phyloP scores from a whole-genome alignment of 2,888 invertebrate species.

The Omphaloscelis lunosa region DNA sequence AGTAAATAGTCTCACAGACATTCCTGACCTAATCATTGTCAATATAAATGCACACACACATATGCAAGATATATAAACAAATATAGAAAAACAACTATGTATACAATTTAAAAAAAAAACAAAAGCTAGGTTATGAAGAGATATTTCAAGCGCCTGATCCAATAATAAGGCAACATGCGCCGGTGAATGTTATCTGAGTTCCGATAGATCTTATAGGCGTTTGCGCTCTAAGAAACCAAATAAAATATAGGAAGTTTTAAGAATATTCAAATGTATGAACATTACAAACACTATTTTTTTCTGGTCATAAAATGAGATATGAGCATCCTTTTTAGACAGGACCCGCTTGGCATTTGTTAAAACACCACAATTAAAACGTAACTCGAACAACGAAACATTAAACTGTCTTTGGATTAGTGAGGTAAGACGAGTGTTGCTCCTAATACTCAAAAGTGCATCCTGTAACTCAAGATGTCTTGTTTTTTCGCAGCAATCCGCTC shows the following conservation, averaged over 20 bases:
- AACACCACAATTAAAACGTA: slow-evolving; percentile 58
- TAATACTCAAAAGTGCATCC: slow-evolving; percentile 86
- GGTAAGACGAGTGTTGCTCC: slow-evolving; percentile 67
- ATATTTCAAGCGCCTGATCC: slow-evolving; percentile 42
- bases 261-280: background rate
- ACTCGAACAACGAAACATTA: slow-evolving; percentile 70
- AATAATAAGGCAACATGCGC: slow-evolving; percentile 39
- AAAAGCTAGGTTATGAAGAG: background rate
- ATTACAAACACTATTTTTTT: background rate
- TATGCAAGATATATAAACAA: background rate
- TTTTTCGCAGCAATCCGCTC: slow-evolving; percentile 86
- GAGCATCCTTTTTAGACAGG: background rate
- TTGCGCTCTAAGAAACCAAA: background rate
- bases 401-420: slow-evolving; percentile 71
- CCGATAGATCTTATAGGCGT: slow-evolving; percentile 39
- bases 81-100: background rate
- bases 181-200: slow-evolving; percentile 30
- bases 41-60: no score
- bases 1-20: background rate
- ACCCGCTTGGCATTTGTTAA: background rate
- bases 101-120: background rate
- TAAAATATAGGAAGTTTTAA: background rate
- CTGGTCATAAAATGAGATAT: background rate
- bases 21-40: background rate
- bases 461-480: slow-evolving; percentile 87